Evolutionary conservation across 2,113 vertebrate species (phyloP), one percentile per base, ranked within the genome.

Genomic region (Scytalopus superciliaris): DNA sequence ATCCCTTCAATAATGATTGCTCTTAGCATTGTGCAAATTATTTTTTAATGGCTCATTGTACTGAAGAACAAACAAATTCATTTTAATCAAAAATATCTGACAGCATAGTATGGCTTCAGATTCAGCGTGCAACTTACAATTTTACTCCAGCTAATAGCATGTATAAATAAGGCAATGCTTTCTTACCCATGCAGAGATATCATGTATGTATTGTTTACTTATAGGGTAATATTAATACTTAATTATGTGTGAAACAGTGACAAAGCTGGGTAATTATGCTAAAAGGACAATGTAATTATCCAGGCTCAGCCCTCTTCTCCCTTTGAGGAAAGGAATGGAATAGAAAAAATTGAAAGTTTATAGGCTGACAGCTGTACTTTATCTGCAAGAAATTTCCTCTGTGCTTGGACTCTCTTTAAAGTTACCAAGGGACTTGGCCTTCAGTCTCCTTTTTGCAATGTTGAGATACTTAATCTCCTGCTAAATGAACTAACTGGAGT

Each of bases 171-270:
- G 50, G 25, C n/a, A 84, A 42, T 39, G 78, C 62, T 94, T 96
- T 89, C 81, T 88, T 56, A n/a, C 53, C 42, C 49, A n/a, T 89
- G 80, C n/a, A 92, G 73, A 80, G 70, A 30, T 93, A 93, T 33
- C 57, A 60, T 87, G 90, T 95, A 95, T 1, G 7, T 93, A 92
- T 92, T 96, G 87, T 95, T 96, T 98, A 90, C 92, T 97, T 93
- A 91, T 72, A 91, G 66, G 69, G 80, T 97, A 96, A 97, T 97
- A 94, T 95, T 84, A 97, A 92, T 97, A 94, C 85, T 76, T 98
- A 97, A 97, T 97, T 97, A 96, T 93, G 84, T 96, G 92, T 94
- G 96, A 96, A 96, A 25, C 76, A 93, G 91, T 94, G 88, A 84
- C 64, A 96, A 87, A 91, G 60, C 50, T 89, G 68, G 68, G 72